phyloP scores from a whole-genome alignment of 2,113 vertebrate genomes.

The Pelobates fuscus region DNA sequence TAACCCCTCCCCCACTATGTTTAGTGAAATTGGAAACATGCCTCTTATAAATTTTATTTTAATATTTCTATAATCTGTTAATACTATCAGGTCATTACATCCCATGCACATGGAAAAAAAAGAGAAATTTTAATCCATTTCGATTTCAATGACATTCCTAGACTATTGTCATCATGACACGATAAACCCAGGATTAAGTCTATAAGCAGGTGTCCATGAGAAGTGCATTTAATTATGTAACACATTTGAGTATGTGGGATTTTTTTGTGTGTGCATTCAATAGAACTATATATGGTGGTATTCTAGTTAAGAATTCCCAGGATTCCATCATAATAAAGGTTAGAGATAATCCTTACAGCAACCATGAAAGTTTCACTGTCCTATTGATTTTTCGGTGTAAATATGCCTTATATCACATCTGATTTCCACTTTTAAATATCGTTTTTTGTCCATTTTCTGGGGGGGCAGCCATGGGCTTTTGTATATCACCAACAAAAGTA shows the following conservation, averaged over 20 bases:
- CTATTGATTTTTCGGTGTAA: conserved; percentile 40
- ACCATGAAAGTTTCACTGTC: conserved; percentile 21
- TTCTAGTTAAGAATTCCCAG: neutral
- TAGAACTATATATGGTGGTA: neutral
- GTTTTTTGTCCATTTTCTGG: conserved; percentile 71
- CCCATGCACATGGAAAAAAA: too few species aligned
- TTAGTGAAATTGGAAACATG: too few species aligned
- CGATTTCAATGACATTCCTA: neutral
- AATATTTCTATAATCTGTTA: too few species aligned
- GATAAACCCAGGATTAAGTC: neutral
- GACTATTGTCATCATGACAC: neutral
- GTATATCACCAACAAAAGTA: conserved; percentile 63
- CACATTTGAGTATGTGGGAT: neutral
- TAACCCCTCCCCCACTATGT: too few species aligned
- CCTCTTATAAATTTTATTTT: too few species aligned
- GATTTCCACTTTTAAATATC: conserved; percentile 67
- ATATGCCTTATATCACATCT: conserved; percentile 53
- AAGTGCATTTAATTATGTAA: neutral
- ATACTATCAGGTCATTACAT: too few species aligned
- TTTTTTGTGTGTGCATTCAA: neutral
- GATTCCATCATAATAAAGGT: conserved; percentile 25
- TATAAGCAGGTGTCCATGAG: neutral
- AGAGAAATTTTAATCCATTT: neutral
- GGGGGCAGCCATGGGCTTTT: conserved; percentile 28
- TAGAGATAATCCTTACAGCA: conserved; percentile 29